Evolutionary conservation across 2,113 vertebrate species (phyloP).

Genomic region (Oryzias curvinotus): DNA sequence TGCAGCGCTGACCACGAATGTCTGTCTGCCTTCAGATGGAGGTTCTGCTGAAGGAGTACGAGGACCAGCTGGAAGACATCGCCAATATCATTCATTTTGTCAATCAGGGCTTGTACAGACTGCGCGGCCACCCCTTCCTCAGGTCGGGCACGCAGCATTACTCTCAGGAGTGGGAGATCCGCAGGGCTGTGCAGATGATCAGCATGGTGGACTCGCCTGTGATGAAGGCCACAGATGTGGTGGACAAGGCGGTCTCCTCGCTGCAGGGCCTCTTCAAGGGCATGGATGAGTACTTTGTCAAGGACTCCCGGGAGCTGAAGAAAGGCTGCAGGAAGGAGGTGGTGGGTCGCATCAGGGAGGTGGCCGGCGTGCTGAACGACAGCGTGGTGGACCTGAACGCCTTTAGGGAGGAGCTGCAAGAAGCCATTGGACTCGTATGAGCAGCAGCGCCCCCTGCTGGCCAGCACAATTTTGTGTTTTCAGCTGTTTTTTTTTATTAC

Average conservation of each 20-base stretch:
- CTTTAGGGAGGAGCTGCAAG: constrained; percentile 72
- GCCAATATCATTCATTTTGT: constrained; percentile 66
- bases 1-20: neutral
- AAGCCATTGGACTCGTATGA: constrained; percentile 57
- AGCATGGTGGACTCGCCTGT: constrained; percentile 50
- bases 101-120: constrained; percentile 59
- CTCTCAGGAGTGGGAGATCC: constrained; percentile 71
- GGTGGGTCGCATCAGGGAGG: constrained; percentile 54
- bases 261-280: constrained; percentile 63
- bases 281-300: constrained; percentile 75
- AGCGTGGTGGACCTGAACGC: constrained; percentile 64
- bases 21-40: constrained; percentile 49
- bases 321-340: constrained; percentile 67
- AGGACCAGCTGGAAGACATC: constrained; percentile 62
- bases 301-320: constrained; percentile 71
- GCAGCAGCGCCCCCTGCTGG: neutral
- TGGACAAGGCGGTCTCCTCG: neutral
- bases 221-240: constrained; percentile 30
- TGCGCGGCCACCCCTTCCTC: constrained; percentile 69
- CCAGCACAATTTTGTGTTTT: no score
- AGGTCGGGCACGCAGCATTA: constrained; percentile 73
- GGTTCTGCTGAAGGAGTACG: constrained; percentile 53
- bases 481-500: no score
- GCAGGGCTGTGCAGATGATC: constrained; percentile 65
- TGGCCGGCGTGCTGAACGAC: constrained; percentile 64